Evolutionary conservation across 2,888 invertebrate genomes (phyloP).

Genomic region (Macrophya alboannulata): DNA sequence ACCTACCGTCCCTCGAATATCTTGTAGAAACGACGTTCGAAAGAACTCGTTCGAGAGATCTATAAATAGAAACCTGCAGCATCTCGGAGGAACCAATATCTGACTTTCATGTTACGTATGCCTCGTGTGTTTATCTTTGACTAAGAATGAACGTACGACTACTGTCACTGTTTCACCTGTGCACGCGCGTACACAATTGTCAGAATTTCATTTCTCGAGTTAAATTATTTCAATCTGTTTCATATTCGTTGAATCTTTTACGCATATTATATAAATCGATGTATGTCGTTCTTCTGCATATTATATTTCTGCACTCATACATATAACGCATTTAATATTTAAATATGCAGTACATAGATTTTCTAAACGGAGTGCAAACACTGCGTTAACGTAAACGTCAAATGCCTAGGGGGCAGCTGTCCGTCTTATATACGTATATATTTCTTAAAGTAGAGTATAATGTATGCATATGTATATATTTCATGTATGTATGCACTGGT

Average conservation of each 20-base stretch:
- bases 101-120: constrained; percentile 15
- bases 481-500: background rate
- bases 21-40: constrained; percentile 27
- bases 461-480: no score
- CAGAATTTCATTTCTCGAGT: background rate
- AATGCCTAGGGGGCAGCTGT: background rate
- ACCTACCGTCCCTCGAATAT: background rate
- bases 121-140: background rate
- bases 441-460: background rate
- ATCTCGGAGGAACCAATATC: constrained; percentile 10
- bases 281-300: no score
- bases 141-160: background rate
- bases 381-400: background rate
- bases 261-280: no score
- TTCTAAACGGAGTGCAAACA: constrained; percentile 9
- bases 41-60: constrained; percentile 48
- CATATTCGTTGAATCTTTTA: background rate
- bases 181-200: background rate
- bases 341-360: background rate
- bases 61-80: constrained; percentile 37
- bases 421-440: background rate
- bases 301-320: background rate
- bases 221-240: background rate
- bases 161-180: background rate
- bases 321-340: background rate